These are phyloP conservation scores for Alectura lathami DNA, from an alignment of 2,113 vertebrate species.

Conservation along the genomic window DNA sequence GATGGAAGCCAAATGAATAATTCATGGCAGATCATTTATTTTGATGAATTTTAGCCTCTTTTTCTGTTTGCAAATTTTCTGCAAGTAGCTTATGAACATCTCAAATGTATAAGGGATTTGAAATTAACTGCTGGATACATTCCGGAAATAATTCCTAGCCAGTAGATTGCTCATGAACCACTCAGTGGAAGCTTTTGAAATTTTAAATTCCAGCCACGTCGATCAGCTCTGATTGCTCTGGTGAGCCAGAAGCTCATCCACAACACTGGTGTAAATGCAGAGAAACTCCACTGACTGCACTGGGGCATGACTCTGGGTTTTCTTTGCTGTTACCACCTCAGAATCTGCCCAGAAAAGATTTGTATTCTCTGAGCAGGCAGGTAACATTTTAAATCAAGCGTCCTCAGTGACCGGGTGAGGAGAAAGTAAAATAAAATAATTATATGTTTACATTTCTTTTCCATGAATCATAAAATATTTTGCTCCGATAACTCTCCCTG, in stretches of 20 bases:
- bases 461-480: background rate
- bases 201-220: constrained; percentile 45
- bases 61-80: constrained; percentile 68
- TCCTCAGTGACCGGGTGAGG: background rate
- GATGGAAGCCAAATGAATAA: constrained; percentile 66
- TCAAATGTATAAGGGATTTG: constrained; percentile 48
- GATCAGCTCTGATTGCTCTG: constrained; percentile 38
- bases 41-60: constrained; percentile 66
- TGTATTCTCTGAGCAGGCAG: background rate
- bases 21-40: constrained; percentile 64
- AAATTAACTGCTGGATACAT: constrained; percentile 64
- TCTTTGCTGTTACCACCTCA: background rate
- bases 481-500: background rate
- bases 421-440: constrained; percentile 6
- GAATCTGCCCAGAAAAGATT: background rate
- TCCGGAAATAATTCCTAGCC: constrained; percentile 28
- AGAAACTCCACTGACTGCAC: background rate
- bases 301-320: background rate
- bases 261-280: background rate
- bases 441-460: constrained; percentile 26
- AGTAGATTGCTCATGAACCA: constrained; percentile 30
- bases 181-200: constrained; percentile 2
- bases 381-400: background rate
- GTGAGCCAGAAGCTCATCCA: constrained; percentile 2
- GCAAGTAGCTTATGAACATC: constrained; percentile 61